A percentile compares a stretch with the other conserved stretches of the same genome.
phyloP scores from a whole-genome alignment of 2,797 vertebrate genomes.

The Ptychadena robeensis region DNA sequence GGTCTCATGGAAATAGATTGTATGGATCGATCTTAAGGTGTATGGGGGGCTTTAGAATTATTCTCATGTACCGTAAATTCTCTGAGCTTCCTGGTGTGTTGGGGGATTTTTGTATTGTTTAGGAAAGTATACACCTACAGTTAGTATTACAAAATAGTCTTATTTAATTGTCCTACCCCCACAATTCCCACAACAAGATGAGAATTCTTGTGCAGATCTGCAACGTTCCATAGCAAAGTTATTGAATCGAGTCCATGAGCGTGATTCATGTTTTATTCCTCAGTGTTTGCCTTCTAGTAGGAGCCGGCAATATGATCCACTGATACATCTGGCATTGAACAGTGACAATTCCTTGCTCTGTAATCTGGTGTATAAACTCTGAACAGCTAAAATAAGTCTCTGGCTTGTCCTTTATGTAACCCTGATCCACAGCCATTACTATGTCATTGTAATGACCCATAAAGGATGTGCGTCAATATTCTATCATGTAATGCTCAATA shows the following conservation, averaged over 20 bases:
- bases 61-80: no score
- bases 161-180: background rate
- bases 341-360: constrained; percentile 23
- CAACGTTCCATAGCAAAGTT: background rate
- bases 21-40: no score
- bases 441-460: constrained; percentile 43
- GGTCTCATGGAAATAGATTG: no score
- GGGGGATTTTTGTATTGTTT: background rate
- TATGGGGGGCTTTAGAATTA: no score
- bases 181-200: background rate
- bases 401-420: constrained; percentile 52
- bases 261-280: constrained; percentile 17
- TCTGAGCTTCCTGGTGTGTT: no score
- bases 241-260: constrained; percentile 2
- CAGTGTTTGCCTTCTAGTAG: constrained; percentile 4
- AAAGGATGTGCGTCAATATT: constrained; percentile 47
- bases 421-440: constrained; percentile 44
- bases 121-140: background rate
- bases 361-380: constrained; percentile 30
- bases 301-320: constrained; percentile 36
- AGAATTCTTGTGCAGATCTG: background rate
- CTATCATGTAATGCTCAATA: constrained; percentile 19
- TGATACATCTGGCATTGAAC: constrained; percentile 34
- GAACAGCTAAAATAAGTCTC: constrained; percentile 39
- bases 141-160: background rate